Percentiles rank a stretch among this genome's conserved stretches.
Conservation (phyloP, 1,140 invertebrate genomes). For the Manduca sexta region DNA sequence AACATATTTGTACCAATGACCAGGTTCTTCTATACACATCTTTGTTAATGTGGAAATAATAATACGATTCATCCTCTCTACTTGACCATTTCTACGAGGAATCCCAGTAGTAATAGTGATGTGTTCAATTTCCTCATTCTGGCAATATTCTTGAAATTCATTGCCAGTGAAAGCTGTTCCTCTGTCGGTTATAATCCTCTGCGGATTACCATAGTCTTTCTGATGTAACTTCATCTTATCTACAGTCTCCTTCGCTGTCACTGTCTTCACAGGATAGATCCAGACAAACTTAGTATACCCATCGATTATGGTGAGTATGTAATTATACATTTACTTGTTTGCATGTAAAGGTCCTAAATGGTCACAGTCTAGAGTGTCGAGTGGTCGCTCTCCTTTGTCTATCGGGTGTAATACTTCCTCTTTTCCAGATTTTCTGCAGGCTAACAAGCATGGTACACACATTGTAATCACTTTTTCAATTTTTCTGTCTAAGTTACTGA, state of each 20-base stretch:
- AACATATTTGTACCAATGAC: conserved; percentile 38
- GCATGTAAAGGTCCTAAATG: conserved; percentile 37
- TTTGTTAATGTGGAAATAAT: conserved; percentile 3
- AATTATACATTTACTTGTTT: conserved; percentile 35
- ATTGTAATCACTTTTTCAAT: neutral
- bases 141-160: neutral
- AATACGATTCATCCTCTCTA: neutral
- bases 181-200: neutral
- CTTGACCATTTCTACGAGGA: conserved; percentile 4
- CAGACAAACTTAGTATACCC: conserved; percentile 30
- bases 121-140: neutral
- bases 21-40: conserved; percentile 16
- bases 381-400: neutral
- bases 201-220: neutral
- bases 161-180: neutral
- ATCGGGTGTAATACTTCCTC: neutral
- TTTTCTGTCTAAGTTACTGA: conserved; percentile 11
- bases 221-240: neutral
- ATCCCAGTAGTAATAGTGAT: neutral
- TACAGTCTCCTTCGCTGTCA: conserved; percentile 4
- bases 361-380: conserved; percentile 37
- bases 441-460: no score
- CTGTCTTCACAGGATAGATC: conserved; percentile 29
- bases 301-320: conserved; percentile 28
- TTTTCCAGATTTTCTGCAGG: neutral